Evolutionary conservation across 2,888 invertebrate genomes (phyloP).

Genomic region (Dexiosoma caninum): DNA sequence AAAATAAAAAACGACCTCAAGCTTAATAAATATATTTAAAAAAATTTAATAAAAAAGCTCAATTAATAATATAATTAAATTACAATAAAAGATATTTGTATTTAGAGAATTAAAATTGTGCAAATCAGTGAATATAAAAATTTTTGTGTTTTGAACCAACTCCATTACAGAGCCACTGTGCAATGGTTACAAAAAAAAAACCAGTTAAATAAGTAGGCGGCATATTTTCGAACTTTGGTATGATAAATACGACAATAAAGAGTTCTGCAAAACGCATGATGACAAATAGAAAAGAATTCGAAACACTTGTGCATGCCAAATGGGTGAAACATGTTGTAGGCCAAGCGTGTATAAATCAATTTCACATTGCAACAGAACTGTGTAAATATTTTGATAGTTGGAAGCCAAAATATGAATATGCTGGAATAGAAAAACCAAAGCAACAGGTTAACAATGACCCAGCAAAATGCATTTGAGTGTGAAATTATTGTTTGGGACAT

Average conservation of each 20-base stretch:
- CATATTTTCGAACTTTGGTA: background rate
- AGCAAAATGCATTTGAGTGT: constrained; percentile 43
- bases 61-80: too few species aligned
- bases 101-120: too few species aligned
- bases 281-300: background rate
- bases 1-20: too few species aligned
- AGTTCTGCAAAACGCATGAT: background rate
- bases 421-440: too few species aligned
- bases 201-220: background rate
- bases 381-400: constrained; percentile 71
- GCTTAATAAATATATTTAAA: too few species aligned
- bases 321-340: constrained; percentile 49
- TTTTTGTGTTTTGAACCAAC: too few species aligned
- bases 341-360: constrained; percentile 70
- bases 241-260: constrained; percentile 3
- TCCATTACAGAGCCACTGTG: too few species aligned
- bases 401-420: constrained; percentile 59
- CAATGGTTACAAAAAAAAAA: too few species aligned
- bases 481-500: background rate
- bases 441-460: too few species aligned
- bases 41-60: too few species aligned
- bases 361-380: constrained; percentile 65
- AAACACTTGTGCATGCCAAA: constrained; percentile 49
- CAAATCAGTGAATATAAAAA: too few species aligned
- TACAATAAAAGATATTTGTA: too few species aligned